Evolutionary conservation across 2,888 invertebrate genomes (phyloP).

Genomic region (Campoletis raptor): DNA sequence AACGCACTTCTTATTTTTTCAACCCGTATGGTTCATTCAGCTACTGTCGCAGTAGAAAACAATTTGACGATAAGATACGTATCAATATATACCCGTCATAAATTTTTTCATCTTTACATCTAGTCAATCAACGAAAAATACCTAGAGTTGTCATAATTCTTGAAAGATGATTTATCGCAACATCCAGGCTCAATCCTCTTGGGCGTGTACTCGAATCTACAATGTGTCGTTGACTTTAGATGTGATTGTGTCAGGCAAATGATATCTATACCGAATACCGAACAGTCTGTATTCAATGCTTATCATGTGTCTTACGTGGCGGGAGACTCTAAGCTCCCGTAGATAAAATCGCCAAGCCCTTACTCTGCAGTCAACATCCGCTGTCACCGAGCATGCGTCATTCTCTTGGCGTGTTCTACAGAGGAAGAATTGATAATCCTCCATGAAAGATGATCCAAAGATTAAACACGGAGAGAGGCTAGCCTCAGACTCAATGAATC

Average conservation of each 20-base stretch:
- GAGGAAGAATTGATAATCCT: conserved; percentile 16
- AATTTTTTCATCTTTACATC: background rate
- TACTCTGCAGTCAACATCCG: background rate
- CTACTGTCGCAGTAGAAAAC: background rate
- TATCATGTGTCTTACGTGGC: conserved; percentile 1
- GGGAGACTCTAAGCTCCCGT: conserved; percentile 15
- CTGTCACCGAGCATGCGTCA: conserved; percentile 32
- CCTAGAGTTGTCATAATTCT: conserved; percentile 13
- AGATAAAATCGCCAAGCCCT: conserved; percentile 27
- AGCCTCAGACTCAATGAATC: conserved; percentile 7
- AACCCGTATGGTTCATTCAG: background rate
- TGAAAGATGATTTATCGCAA: conserved; percentile 20
- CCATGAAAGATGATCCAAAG: conserved; percentile 7
- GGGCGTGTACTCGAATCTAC: conserved; percentile 4
- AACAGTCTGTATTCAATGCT: conserved; percentile 18
- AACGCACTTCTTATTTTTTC: background rate
- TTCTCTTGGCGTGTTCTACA: background rate
- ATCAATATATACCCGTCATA: background rate
- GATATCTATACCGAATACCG: conserved; percentile 12
- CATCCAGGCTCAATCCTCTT: background rate
- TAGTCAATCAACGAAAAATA: background rate
- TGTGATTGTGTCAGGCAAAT: conserved; percentile 4
- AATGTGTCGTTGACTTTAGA: conserved; percentile 8
- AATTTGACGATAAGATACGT: background rate
- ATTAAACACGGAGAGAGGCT: conserved; percentile 25